Evolutionary conservation across 2,113 vertebrate genomes (phyloP).

Genomic region (Muscicapa adusta): DNA sequence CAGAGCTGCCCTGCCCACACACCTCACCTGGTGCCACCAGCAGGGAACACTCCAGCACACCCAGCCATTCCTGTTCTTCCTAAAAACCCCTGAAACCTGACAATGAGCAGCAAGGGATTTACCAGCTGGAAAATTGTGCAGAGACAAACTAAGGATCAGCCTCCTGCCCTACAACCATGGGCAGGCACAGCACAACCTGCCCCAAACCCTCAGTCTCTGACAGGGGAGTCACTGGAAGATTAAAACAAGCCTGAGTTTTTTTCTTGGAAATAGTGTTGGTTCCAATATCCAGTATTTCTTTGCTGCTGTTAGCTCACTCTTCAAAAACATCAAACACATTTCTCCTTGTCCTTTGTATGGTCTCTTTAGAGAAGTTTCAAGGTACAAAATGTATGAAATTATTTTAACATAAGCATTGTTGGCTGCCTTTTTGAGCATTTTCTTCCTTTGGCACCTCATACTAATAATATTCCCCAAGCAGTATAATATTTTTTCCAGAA

Average conservation of each 20-base stretch:
- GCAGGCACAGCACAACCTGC: background rate
- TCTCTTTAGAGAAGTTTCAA: background rate
- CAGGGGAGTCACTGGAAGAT: background rate
- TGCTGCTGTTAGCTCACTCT: background rate
- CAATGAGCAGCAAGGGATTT: background rate
- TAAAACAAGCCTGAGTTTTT: background rate
- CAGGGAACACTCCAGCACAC: background rate
- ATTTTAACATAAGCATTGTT: background rate
- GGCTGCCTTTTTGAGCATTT: background rate
- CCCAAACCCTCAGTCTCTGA: background rate
- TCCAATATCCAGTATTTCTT: background rate
- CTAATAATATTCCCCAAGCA: background rate
- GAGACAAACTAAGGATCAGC: background rate
- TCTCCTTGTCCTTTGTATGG: background rate
- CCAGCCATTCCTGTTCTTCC: fast-evolving
- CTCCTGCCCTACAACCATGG: fast-evolving
- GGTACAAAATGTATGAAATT: background rate
- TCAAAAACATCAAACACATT: background rate
- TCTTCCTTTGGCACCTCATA: background rate
- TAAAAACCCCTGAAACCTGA: background rate
- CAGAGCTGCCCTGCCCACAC: background rate
- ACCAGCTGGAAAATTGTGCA: background rate
- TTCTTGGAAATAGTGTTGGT: background rate
- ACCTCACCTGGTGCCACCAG: background rate
- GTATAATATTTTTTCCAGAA: background rate